Percentiles rank a stretch among this genome's conserved stretches.
Conservation (phyloP, 2,113 vertebrate genomes). For the Osmerus eperlanus region DNA sequence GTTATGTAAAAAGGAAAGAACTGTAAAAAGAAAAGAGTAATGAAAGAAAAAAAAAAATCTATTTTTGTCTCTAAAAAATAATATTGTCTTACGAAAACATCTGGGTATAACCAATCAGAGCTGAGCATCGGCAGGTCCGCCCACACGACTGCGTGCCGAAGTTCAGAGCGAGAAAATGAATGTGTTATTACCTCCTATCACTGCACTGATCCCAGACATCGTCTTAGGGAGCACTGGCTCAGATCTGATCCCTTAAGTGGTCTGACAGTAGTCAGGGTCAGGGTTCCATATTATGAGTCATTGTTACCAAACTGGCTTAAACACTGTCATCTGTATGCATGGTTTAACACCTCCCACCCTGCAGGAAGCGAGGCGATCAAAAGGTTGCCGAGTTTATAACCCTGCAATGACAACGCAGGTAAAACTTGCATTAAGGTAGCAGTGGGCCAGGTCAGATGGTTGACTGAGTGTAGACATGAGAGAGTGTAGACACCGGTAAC, state of each 20-base stretch:
- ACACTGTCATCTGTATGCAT: slow-evolving; percentile 63
- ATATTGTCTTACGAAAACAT: too few species aligned
- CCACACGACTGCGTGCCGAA: neutral
- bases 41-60: too few species aligned
- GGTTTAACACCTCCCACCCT: slow-evolving; percentile 61
- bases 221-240: slow-evolving; percentile 36
- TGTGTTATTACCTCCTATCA: neutral
- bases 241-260: slow-evolving; percentile 50
- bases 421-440: slow-evolving; percentile 49
- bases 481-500: slow-evolving; percentile 46
- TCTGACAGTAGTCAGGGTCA: slow-evolving; percentile 34
- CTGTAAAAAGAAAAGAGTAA: too few species aligned
- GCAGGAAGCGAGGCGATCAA: slow-evolving; percentile 47
- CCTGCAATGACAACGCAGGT: slow-evolving; percentile 59
- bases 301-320: slow-evolving; percentile 16
- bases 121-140: neutral
- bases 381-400: slow-evolving; percentile 55
- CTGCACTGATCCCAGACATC: neutral
- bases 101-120: neutral
- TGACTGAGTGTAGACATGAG: slow-evolving; percentile 46
- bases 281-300: slow-evolving; percentile 43
- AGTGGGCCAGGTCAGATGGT: slow-evolving; percentile 27
- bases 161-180: neutral
- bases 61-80: too few species aligned
- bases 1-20: too few species aligned